Conservation (phyloP, 2,888 invertebrate species). For the Panopea generosa region DNA sequence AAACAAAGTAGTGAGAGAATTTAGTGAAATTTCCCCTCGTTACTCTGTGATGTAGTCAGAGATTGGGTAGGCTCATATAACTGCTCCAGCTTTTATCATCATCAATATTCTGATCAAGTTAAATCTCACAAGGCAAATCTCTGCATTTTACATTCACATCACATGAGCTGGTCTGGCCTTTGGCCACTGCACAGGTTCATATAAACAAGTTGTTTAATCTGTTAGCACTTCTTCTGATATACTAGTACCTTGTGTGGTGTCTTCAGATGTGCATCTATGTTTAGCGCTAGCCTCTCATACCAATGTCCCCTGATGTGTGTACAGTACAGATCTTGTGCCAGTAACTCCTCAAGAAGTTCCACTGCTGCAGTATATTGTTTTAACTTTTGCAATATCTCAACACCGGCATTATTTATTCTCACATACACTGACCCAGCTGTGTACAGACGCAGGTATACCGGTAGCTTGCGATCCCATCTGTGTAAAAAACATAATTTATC, state of each 20-base stretch:
- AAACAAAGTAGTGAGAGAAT: too few species aligned
- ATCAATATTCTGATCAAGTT: too few species aligned
- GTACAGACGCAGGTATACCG: constrained; percentile 88
- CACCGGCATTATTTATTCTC: constrained; percentile 85
- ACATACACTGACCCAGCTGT: constrained; percentile 87
- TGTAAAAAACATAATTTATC: constrained; percentile 7
- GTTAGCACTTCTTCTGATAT: too few species aligned
- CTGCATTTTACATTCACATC: too few species aligned
- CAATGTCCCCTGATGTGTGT: constrained; percentile 85
- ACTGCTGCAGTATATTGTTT: constrained; percentile 86
- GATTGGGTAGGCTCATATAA: too few species aligned
- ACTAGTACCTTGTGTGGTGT: constrained; percentile 83
- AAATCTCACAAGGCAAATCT: too few species aligned
- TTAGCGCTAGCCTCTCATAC: constrained; percentile 89
- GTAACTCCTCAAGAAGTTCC: constrained; percentile 86
- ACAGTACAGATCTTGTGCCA: constrained; percentile 86
- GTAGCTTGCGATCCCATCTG: constrained; percentile 83
- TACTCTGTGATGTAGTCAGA: too few species aligned
- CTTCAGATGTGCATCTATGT: constrained; percentile 87
- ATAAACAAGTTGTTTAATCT: too few species aligned
- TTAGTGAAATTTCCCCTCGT: too few species aligned
- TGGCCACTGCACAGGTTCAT: too few species aligned
- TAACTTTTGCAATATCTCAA: constrained; percentile 86
- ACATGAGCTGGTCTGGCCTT: too few species aligned
- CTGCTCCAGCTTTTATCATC: too few species aligned